A percentile compares a stretch with the other conserved stretches of the same genome.
Conservation (phyloP, 2,888 invertebrate species). For the Calliopum simillimum region DNA sequence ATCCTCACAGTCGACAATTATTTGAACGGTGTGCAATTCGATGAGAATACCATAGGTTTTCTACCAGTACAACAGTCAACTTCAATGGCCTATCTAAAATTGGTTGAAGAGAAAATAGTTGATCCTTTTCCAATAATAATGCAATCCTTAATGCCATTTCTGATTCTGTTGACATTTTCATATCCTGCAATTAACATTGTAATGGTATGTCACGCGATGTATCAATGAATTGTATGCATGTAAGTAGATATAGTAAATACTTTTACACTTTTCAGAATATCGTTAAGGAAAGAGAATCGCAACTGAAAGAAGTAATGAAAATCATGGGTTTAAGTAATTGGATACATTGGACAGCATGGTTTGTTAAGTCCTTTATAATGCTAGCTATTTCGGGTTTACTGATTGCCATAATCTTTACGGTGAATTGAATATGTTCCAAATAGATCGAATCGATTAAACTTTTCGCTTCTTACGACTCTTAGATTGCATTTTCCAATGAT, state of each 20-base stretch:
- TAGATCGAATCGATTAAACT: no score
- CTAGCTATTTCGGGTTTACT: conserved; percentile 69
- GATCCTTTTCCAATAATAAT: conserved; percentile 77
- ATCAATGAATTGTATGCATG: no score
- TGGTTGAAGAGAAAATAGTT: conserved; percentile 36
- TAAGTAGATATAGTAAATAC: no score
- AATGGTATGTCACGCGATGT: conserved; percentile 69
- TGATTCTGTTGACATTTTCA: conserved; percentile 83
- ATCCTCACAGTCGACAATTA: conserved; percentile 43
- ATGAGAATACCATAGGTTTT: conserved; percentile 67
- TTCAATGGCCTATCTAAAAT: no score
- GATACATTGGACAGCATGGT: conserved; percentile 29
- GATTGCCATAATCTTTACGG: conserved; percentile 57
- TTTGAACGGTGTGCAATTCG: conserved; percentile 73
- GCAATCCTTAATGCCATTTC: conserved; percentile 78
- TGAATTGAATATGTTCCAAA: no score
- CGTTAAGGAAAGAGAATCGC: conserved; percentile 8
- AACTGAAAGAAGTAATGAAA: conserved; percentile 13
- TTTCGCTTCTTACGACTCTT: neutral
- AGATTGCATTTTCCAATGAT: conserved; percentile 58
- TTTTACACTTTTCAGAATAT: neutral
- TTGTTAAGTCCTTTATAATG: conserved; percentile 74
- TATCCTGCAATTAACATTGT: conserved; percentile 84
- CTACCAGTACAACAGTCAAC: no score
- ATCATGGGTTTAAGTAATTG: conserved; percentile 21